Conservation (phyloP, 1,140 invertebrate species). For the Scaptodrosophila lebanonensis region DNA sequence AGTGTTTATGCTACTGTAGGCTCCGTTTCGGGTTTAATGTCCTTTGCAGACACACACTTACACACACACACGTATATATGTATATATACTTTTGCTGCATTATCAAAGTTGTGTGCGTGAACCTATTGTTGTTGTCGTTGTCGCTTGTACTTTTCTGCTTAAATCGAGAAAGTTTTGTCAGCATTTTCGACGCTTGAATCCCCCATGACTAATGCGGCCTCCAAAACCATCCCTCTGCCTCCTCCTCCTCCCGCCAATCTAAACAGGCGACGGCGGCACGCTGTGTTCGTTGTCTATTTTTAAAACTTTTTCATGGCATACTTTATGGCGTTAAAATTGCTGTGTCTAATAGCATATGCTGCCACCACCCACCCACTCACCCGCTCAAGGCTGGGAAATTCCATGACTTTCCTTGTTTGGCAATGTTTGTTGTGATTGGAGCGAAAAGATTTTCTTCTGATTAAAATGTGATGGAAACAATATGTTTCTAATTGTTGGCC, state of each 20-base stretch:
- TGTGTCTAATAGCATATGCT: conserved; percentile 31
- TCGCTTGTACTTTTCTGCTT: conserved; percentile 1
- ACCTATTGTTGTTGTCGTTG: not conserved
- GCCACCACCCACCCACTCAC: no score
- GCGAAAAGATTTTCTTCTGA: no score
- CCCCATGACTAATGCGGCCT: conserved; percentile 62
- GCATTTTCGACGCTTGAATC: conserved; percentile 36
- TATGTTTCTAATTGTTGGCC: no score
- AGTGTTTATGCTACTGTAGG: not conserved
- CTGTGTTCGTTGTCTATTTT: conserved; percentile 53
- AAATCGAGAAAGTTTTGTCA: conserved; percentile 57
- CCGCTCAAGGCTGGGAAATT: no score
- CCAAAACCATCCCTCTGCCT: conserved; percentile 64
- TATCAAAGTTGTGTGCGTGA: conserved; percentile 33
- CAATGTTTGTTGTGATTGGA: no score
- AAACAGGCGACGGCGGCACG: no score
- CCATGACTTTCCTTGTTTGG: no score
- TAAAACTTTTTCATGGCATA: conserved; percentile 62
- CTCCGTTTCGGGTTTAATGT: conserved; percentile 65
- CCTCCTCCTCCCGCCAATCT: no score
- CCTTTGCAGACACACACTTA: conserved; percentile 58
- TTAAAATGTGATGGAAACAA: no score
- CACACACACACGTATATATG: no score
- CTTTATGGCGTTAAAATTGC: conserved; percentile 67
- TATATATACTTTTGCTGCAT: conserved; percentile 54